Percentiles rank a stretch among this genome's conserved stretches.
Evolutionary conservation across 2,113 vertebrate genomes (phyloP).

Genomic region (Bucco capensis): DNA sequence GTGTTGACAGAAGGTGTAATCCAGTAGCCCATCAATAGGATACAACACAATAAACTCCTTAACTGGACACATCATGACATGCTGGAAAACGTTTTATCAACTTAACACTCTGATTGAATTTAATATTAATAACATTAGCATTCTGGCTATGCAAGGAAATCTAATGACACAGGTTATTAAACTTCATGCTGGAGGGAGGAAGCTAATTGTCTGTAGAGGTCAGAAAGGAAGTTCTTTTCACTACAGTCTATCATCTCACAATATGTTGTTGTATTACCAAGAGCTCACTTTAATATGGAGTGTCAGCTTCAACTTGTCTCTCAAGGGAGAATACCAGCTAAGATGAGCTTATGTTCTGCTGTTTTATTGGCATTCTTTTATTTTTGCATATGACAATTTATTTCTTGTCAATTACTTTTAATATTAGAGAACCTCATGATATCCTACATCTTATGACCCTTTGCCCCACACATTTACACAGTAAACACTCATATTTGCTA

Average conservation of each 20-base stretch:
- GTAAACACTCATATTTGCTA: background rate
- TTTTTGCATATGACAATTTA: background rate
- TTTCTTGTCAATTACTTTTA: background rate
- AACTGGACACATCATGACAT: background rate
- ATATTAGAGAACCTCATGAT: background rate
- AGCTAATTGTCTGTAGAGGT: conserved; percentile 44
- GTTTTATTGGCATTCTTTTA: background rate
- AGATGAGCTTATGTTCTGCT: background rate
- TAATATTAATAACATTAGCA: conserved; percentile 31
- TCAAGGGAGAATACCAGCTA: background rate
- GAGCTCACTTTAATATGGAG: background rate
- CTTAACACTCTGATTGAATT: background rate
- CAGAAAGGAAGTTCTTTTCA: conserved; percentile 10
- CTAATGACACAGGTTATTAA: conserved; percentile 42
- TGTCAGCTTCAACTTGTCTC: background rate
- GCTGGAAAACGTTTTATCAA: conserved; percentile 1
- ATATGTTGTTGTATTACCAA: background rate
- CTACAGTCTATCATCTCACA: background rate
- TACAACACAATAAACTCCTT: background rate
- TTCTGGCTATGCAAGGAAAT: background rate
- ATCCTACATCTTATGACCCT: background rate
- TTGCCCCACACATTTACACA: background rate
- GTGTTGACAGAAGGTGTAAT: background rate
- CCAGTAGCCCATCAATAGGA: background rate
- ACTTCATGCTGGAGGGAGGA: conserved; percentile 7